Evolutionary conservation across 2,797 vertebrate genomes (phyloP).

Genomic region (Cryptoblepharus egeriae): DNA sequence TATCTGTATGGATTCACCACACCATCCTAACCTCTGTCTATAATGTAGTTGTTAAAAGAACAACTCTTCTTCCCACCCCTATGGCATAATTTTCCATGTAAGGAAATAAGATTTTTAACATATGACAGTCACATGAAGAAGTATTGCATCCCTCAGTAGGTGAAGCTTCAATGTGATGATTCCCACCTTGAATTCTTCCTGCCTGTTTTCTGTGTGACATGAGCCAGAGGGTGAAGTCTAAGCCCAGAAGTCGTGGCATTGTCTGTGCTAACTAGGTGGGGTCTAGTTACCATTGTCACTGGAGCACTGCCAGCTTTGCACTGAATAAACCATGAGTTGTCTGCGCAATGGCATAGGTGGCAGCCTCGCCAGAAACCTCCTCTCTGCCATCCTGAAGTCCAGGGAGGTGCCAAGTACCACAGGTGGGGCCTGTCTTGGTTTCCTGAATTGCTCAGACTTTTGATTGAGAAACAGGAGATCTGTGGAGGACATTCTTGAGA

Average conservation of each 20-base stretch:
- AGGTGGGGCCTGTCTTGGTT: neutral
- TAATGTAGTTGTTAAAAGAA: neutral
- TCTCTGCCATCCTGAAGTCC: neutral
- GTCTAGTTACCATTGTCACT: slow-evolving; percentile 29
- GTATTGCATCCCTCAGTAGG: neutral
- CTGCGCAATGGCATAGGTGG: neutral
- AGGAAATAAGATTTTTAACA: neutral
- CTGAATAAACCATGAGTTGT: slow-evolving; percentile 38
- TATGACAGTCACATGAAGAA: neutral
- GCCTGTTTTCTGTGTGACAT: neutral
- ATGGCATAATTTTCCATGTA: neutral
- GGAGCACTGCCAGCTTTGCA: slow-evolving; percentile 5
- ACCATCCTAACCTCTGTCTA: neutral
- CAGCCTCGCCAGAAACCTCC: neutral
- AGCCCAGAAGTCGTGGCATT: slow-evolving; percentile 4
- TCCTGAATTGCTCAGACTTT: neutral
- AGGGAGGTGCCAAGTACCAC: neutral
- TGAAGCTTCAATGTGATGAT: neutral
- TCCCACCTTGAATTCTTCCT: neutral
- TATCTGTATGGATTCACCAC: too few relatives aligned
- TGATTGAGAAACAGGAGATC: neutral
- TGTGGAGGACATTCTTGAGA: neutral
- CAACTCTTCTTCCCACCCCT: neutral
- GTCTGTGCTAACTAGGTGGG: slow-evolving; percentile 10
- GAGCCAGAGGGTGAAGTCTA: slow-evolving; percentile 1